Evolutionary conservation across 2,888 invertebrate species (phyloP).

Genomic region (Tenthredo distinguenda): DNA sequence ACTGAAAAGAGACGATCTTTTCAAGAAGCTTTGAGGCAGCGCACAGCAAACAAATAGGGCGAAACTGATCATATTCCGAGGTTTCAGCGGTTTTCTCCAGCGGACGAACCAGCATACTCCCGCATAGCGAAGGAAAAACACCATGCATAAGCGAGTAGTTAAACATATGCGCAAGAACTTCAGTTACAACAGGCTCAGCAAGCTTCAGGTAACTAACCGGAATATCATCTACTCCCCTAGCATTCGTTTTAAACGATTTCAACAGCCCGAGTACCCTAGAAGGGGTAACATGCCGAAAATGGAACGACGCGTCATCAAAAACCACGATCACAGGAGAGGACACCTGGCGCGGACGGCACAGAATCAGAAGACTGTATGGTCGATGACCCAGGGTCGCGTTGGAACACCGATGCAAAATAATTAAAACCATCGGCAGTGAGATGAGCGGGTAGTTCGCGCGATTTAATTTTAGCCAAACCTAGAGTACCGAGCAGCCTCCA

Average conservation of each 20-base stretch:
- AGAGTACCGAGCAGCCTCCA: neutral
- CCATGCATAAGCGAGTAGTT: neutral
- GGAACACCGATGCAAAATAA: neutral
- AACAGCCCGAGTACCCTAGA: no score
- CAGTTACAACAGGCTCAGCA: neutral
- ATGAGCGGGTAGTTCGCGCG: no score
- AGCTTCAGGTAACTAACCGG: neutral
- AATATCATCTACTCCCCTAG: neutral
- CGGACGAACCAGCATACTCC: neutral
- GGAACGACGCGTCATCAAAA: neutral
- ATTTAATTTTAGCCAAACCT: neutral
- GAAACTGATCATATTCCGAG: neutral
- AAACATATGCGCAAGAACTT: neutral
- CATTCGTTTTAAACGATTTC: neutral
- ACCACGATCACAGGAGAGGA: neutral
- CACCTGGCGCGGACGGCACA: neutral
- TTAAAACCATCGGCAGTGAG: neutral
- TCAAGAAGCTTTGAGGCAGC: neutral
- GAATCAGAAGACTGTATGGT: neutral
- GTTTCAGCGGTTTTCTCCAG: neutral
- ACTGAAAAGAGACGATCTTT: neutral
- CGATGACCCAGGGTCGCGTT: neutral
- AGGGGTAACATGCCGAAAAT: neutral
- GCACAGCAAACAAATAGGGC: neutral
- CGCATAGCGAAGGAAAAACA: neutral